A percentile compares a stretch with the other conserved stretches of the same genome.
Evolutionary conservation across 1,140 invertebrate genomes (phyloP).

Genomic region (Drosophila pectinifera): DNA sequence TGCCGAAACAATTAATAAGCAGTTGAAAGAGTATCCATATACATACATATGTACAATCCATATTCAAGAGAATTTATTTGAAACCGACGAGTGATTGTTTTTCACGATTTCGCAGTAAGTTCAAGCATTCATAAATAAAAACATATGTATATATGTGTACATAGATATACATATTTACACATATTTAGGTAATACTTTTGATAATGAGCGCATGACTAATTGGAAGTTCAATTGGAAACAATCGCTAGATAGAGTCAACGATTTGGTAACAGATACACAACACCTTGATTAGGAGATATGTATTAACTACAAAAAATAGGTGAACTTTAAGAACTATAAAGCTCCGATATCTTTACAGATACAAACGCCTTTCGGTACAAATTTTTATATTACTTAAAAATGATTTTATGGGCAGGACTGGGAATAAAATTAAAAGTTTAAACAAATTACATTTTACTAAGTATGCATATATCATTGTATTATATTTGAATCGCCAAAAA

Average conservation of each 20-base stretch:
- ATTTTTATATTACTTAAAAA: too few species aligned
- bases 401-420: too few species aligned
- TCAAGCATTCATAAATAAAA: conserved; percentile 14
- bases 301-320: background rate
- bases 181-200: conserved; percentile 10
- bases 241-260: conserved; percentile 15
- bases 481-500: too few species aligned
- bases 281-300: conserved; percentile 19
- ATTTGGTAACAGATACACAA: conserved; percentile 30
- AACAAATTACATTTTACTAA: too few species aligned
- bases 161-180: too few species aligned
- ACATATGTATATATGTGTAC: background rate
- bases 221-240: conserved; percentile 35
- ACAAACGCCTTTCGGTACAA: too few species aligned
- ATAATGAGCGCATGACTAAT: conserved; percentile 43
- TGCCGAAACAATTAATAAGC: conserved; percentile 2
- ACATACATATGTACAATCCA: conserved; percentile 3
- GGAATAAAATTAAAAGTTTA: too few species aligned
- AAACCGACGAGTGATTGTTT: conserved; percentile 21
- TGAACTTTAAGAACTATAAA: background rate
- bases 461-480: too few species aligned
- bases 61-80: conserved; percentile 4
- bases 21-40: conserved; percentile 9
- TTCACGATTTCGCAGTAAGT: conserved; percentile 4
- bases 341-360: too few species aligned